Evolutionary conservation across 2,888 invertebrate species (phyloP).

Genomic region (Octodonta nipae): DNA sequence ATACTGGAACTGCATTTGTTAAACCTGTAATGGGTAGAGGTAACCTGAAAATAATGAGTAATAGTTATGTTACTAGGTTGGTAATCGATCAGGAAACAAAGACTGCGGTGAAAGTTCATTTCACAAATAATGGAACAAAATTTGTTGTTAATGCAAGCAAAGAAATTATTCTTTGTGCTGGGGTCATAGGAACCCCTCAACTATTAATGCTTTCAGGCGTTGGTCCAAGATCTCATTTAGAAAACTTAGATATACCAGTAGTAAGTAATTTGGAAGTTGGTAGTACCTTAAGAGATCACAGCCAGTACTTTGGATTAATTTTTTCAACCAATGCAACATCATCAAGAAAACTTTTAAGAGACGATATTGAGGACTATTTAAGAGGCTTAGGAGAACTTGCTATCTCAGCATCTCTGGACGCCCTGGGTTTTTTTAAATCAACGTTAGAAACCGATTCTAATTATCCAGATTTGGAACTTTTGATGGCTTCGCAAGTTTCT

Average conservation of each 20-base stretch:
- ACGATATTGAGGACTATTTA: conserved; percentile 41
- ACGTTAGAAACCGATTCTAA: conserved; percentile 5
- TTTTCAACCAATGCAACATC: conserved; percentile 52
- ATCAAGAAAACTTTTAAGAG: conserved; percentile 8
- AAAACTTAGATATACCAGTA: too few species aligned
- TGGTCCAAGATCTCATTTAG: conserved; percentile 51
- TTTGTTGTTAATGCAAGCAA: conserved; percentile 45
- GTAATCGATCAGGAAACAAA: conserved; percentile 48
- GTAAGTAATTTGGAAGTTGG: too few species aligned
- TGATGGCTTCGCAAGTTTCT: conserved; percentile 7
- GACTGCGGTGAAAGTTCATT: conserved; percentile 51
- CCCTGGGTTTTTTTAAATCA: conserved; percentile 9
- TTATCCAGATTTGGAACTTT: conserved; percentile 12
- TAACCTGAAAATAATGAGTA: conserved; percentile 57
- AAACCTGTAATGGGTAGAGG: conserved; percentile 46
- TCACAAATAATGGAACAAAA: conserved; percentile 43
- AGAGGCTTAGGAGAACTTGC: conserved; percentile 11
- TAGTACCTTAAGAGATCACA: conserved; percentile 62
- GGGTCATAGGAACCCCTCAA: conserved; percentile 69
- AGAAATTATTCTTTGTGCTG: conserved; percentile 67
- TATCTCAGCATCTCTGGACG: conserved; percentile 7
- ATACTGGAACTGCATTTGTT: conserved; percentile 63
- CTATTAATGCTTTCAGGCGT: conserved; percentile 71
- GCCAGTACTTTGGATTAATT: conserved; percentile 54
- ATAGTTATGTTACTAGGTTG: conserved; percentile 47